phyloP scores from a whole-genome alignment of 1,140 invertebrate species.

The Tetragonula clypearis region DNA sequence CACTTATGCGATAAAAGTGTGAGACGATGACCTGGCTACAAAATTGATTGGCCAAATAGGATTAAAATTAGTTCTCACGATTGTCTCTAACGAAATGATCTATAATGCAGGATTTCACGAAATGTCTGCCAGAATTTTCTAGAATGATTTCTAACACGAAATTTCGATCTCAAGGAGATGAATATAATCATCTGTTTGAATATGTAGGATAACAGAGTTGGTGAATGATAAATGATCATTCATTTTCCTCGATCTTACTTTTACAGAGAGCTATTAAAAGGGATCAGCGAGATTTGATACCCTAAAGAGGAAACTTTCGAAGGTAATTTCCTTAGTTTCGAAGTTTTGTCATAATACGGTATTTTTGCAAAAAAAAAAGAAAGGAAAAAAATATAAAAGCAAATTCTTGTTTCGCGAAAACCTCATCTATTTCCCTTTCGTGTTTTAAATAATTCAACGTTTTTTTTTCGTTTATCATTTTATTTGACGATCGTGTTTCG shows the following conservation, averaged over 20 bases:
- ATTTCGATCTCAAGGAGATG: neutral
- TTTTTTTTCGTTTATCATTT: no score
- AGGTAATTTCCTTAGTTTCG: neutral
- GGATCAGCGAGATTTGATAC: neutral
- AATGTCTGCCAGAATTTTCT: neutral
- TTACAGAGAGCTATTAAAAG: neutral
- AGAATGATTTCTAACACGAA: neutral
- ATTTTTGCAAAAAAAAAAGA: neutral
- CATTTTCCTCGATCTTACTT: neutral
- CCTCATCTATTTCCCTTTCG: neutral
- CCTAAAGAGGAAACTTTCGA: neutral
- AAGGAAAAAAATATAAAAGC: neutral
- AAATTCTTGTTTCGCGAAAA: neutral
- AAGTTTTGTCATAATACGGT: neutral
- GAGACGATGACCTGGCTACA: no score
- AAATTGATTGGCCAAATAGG: no score
- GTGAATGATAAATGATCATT: neutral
- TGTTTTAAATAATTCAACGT: no score
- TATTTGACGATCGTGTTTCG: no score
- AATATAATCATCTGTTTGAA: neutral
- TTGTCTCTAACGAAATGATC: no score
- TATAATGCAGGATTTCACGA: no score
- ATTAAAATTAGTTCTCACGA: no score
- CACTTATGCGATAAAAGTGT: no score
- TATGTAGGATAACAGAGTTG: neutral